Evolutionary conservation across 2,888 invertebrate species (phyloP).

Genomic region (Prosopocoilus inquinatus): DNA sequence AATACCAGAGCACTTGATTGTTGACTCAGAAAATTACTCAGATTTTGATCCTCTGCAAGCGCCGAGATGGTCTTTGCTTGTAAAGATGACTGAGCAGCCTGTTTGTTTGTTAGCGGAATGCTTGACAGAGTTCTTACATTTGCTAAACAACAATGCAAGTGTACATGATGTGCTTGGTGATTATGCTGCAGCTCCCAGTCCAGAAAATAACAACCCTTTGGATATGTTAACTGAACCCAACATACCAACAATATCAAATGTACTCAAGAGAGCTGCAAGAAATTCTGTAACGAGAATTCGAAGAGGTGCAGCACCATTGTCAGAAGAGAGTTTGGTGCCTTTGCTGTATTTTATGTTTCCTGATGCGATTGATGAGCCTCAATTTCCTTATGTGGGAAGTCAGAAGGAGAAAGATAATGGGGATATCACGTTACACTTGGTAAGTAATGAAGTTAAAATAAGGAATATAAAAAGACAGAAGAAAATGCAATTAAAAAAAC

Average conservation of each 20-base stretch:
- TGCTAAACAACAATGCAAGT: constrained; percentile 57
- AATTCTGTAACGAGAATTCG: constrained; percentile 48
- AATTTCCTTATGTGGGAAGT: constrained; percentile 55
- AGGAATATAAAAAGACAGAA: too few relatives aligned
- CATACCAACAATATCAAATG: constrained; percentile 62
- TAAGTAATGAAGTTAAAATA: not conserved
- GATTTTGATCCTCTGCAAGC: constrained; percentile 84
- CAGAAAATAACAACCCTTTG: constrained; percentile 56
- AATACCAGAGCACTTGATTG: constrained; percentile 79
- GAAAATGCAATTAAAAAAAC: too few relatives aligned
- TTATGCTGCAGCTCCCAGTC: constrained; percentile 43
- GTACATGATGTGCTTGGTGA: constrained; percentile 58
- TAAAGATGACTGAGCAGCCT: constrained; percentile 66
- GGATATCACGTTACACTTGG: not conserved
- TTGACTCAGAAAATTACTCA: constrained; percentile 84
- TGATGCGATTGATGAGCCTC: constrained; percentile 71
- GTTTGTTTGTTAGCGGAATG: constrained; percentile 76
- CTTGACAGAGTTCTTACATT: constrained; percentile 67
- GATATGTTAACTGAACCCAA: constrained; percentile 76
- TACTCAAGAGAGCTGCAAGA: constrained; percentile 57
- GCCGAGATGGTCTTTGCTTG: constrained; percentile 74
- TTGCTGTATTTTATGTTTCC: constrained; percentile 85
- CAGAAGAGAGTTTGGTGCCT: constrained; percentile 71
- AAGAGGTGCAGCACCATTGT: constrained; percentile 73
- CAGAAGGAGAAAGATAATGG: constrained; percentile 28